Percentiles rank a stretch among this genome's conserved stretches.
phyloP scores from a whole-genome alignment of 2,888 invertebrate species.

The Ectobius pallidus region DNA sequence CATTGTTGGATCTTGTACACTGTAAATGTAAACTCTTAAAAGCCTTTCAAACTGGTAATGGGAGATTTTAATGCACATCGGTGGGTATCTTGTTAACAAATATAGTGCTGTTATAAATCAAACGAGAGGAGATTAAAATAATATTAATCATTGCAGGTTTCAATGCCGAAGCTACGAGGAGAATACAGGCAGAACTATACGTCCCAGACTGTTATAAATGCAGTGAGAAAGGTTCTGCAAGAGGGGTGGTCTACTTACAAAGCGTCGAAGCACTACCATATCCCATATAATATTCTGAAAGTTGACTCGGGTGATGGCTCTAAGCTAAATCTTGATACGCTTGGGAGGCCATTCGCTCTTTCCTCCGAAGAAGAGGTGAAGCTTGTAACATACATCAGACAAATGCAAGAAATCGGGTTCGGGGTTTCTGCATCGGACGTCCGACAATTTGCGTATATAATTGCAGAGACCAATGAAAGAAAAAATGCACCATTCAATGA shows the following conservation, averaged over 20 bases:
- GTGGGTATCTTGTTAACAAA: too few species aligned
- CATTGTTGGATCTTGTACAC: neutral
- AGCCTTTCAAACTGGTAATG: too few species aligned
- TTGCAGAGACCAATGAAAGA: neutral
- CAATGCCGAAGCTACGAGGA: neutral
- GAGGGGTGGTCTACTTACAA: slow-evolving; percentile 8
- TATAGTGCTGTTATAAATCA: too few species aligned
- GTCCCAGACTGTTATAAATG: neutral
- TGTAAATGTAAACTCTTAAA: neutral
- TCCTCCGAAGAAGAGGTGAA: neutral
- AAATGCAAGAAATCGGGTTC: neutral
- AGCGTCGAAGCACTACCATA: neutral
- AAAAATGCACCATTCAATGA: neutral
- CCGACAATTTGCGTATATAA: neutral
- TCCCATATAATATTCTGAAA: slow-evolving; percentile 4
- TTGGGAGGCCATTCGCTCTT: neutral
- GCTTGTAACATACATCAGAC: neutral
- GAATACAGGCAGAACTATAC: neutral
- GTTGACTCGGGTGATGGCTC: neutral
- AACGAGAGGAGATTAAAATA: neutral
- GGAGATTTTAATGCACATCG: too few species aligned
- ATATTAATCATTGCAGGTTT: neutral
- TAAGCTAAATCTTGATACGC: neutral
- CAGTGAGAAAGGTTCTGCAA: neutral
- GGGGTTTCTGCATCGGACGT: neutral